Conservation (phyloP, 2,797 vertebrate species). For the Pipistrellus nathusii region DNA sequence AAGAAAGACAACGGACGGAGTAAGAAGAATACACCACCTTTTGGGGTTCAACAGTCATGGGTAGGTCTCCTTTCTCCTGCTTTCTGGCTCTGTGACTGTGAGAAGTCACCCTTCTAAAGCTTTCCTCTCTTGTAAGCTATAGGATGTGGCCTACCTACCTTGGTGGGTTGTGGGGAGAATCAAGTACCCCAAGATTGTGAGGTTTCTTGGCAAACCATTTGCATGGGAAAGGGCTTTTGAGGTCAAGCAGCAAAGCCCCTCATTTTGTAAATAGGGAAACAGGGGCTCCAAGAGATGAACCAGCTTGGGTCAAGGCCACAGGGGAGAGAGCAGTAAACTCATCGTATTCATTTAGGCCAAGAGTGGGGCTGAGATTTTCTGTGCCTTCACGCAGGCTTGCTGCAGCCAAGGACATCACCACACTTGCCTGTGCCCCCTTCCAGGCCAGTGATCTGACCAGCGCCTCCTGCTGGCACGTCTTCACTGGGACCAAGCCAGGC, state of each 20-base stretch:
- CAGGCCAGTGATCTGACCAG: neutral
- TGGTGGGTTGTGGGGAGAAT: neutral
- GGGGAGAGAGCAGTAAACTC: neutral
- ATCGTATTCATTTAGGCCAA: neutral
- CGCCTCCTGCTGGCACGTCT: neutral
- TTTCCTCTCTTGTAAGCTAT: neutral
- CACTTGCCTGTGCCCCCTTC: neutral
- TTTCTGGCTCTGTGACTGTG: neutral
- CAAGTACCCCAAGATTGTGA: neutral
- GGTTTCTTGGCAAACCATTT: constrained; percentile 4
- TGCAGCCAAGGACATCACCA: neutral
- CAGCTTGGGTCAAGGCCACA: neutral
- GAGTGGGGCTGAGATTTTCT: neutral
- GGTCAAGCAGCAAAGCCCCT: neutral
- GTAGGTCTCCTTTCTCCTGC: neutral
- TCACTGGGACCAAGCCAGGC: neutral
- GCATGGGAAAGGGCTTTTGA: neutral
- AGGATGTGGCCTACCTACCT: neutral
- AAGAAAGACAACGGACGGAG: neutral
- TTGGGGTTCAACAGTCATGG: neutral
- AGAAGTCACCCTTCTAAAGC: neutral
- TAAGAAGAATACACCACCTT: neutral
- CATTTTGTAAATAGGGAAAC: neutral
- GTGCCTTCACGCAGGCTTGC: neutral
- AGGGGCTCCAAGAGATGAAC: neutral